Evolutionary conservation across 2,113 vertebrate genomes (phyloP).

Genomic region (Phylloscopus trochiloides): DNA sequence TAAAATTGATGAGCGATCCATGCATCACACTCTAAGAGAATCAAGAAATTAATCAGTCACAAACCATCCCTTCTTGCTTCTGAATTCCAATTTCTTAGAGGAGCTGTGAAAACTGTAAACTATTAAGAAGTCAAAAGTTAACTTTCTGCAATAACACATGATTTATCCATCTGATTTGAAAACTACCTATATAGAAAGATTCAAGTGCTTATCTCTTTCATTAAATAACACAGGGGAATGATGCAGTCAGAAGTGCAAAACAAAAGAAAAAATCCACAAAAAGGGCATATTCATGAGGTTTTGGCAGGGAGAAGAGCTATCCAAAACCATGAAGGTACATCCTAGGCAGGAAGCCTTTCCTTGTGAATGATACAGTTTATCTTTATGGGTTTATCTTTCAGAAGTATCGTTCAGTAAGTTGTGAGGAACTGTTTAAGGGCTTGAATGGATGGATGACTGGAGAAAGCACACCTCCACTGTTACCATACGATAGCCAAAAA

Average conservation of each 20-base stretch:
- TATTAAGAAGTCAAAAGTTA: background rate
- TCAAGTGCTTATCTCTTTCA: background rate
- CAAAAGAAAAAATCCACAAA: background rate
- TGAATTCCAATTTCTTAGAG: slow-evolving; percentile 1
- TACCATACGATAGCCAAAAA: background rate
- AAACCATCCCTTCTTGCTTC: background rate
- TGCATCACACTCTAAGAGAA: background rate
- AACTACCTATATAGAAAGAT: background rate
- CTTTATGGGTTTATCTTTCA: background rate
- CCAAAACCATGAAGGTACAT: background rate
- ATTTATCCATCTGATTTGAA: background rate
- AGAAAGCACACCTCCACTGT: background rate
- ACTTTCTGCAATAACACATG: background rate
- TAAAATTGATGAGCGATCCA: slow-evolving; percentile 45
- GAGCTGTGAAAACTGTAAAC: background rate
- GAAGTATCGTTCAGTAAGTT: background rate
- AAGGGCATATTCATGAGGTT: background rate
- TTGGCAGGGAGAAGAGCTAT: background rate
- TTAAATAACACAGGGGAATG: background rate
- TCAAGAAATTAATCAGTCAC: slow-evolving; percentile 33
- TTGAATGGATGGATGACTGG: background rate
- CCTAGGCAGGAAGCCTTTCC: background rate
- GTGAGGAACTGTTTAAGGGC: background rate
- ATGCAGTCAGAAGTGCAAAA: background rate
- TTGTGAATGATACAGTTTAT: background rate